Evolutionary conservation across 2,888 invertebrate species (phyloP).

Genomic region (Trachelus stipa): DNA sequence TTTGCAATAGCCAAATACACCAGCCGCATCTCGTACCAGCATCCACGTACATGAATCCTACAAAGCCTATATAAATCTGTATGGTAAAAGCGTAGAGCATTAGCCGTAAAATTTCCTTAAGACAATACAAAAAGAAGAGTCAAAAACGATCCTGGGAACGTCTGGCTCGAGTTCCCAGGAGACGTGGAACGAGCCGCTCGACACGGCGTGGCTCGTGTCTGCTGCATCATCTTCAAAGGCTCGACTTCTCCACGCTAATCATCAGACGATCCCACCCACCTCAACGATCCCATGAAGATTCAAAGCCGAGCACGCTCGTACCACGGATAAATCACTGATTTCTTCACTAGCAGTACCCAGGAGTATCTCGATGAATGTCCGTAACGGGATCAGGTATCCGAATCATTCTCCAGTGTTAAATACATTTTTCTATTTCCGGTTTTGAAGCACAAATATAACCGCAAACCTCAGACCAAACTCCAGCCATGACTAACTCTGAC

Average conservation of each 20-base stretch:
- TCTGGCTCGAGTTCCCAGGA: slow-evolving; percentile 9
- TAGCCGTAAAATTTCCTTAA: background rate
- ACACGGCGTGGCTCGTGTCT: slow-evolving; percentile 34
- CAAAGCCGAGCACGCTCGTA: background rate
- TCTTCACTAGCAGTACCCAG: background rate
- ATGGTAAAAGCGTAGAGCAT: background rate
- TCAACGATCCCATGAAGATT: background rate
- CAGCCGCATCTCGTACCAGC: no score
- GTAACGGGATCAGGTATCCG: background rate
- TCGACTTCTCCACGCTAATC: slow-evolving; percentile 39
- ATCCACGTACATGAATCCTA: no score
- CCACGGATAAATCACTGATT: background rate
- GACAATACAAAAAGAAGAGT: background rate
- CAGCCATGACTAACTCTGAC: background rate
- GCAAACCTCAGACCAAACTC: background rate
- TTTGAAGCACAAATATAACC: background rate
- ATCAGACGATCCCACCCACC: slow-evolving; percentile 36
- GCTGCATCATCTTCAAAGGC: slow-evolving; percentile 39
- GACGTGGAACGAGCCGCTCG: slow-evolving; percentile 3
- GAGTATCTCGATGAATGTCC: background rate
- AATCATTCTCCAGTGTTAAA: background rate
- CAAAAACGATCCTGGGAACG: background rate
- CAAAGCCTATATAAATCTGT: background rate
- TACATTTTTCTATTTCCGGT: background rate
- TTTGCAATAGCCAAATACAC: background rate